Base-by-base conservation (phyloP, 2,113 vertebrate genomes). In the Desmodus rotundus region DNA sequence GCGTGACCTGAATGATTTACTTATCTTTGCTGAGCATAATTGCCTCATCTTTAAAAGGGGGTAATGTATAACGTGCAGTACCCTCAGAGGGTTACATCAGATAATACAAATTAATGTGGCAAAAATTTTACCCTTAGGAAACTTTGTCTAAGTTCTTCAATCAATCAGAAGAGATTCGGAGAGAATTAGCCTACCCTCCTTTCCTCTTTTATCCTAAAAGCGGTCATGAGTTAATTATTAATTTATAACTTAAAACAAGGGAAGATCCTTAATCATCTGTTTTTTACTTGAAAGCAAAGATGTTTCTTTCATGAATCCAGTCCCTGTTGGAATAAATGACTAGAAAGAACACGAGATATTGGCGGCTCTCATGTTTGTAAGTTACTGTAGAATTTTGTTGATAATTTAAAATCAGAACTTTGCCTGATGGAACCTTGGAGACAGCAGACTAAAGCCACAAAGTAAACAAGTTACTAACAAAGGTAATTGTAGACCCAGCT, bases 371-470 rank as follows among this genome's bases (percentile, higher is more conserved):
- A 5, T 70, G 54, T 50, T 85, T 87, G 10, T 84, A 38, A 67
- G 3, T 93, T 84, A 74, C 63, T 47, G 8, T 63, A 54, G 77
- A 96, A 78, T 70, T 89, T 93, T 81, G 38, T 74, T 80, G 47
- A 54, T 89, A 63, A 68, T 88, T 61, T 92, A 61, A 86, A 95
- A 31, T 54, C 58, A 73, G 20, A 58, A 86, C 22, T 82, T 96
- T 73, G 89, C 74, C 92, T 89, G 76, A 58, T 78, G 80, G 65
- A 13, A 82, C 80, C 73, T 90, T 85, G 91, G 38, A 97, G 88
- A 91, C 68, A 83, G 83, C 61, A 72, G 77, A 76, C 52, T 6
- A 84, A 96, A 93, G 87, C 73, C 56, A n/a, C 22, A 95, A 67
- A 88, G 68, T 83, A 87, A 90, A 93, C 67, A 45, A 92, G 26